Evolutionary conservation across 2,797 vertebrate genomes (phyloP).

Genomic region (Propithecus deckenii): DNA sequence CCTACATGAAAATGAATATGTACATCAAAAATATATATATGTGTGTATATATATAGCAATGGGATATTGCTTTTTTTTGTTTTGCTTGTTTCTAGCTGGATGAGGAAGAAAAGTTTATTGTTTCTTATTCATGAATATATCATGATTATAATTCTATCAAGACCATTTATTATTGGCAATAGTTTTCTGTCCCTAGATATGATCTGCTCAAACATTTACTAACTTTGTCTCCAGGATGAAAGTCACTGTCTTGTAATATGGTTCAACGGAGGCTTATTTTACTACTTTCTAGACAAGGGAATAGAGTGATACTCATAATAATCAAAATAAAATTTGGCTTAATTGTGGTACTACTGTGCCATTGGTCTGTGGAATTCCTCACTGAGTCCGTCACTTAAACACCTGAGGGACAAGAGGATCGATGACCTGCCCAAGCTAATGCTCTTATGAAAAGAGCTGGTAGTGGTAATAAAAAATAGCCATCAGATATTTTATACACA

Average conservation of each 20-base stretch:
- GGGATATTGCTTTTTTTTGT: background rate
- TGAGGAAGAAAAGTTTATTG: conserved; percentile 19
- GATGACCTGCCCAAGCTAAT: background rate
- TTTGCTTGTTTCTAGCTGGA: background rate
- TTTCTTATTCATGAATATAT: background rate
- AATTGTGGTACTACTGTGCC: background rate
- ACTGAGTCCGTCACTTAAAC: background rate
- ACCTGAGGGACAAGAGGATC: background rate
- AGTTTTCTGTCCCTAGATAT: conserved; percentile 1
- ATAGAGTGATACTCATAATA: background rate
- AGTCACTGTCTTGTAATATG: background rate
- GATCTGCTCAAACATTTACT: conserved; percentile 18
- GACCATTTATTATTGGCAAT: background rate
- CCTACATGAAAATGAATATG: background rate
- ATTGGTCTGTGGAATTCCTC: background rate
- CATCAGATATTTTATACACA: background rate
- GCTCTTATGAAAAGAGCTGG: background rate
- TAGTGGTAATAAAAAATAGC: background rate
- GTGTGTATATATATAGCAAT: background rate
- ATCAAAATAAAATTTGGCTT: conserved; percentile 40
- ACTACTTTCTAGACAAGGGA: conserved; percentile 8
- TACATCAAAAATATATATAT: background rate
- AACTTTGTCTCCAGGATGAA: conserved; percentile 20
- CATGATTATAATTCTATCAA: conserved; percentile 39
- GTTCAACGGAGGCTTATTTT: conserved; percentile 20